Base-by-base conservation (phyloP, 2,113 vertebrate genomes). In the Merops nubicus region DNA sequence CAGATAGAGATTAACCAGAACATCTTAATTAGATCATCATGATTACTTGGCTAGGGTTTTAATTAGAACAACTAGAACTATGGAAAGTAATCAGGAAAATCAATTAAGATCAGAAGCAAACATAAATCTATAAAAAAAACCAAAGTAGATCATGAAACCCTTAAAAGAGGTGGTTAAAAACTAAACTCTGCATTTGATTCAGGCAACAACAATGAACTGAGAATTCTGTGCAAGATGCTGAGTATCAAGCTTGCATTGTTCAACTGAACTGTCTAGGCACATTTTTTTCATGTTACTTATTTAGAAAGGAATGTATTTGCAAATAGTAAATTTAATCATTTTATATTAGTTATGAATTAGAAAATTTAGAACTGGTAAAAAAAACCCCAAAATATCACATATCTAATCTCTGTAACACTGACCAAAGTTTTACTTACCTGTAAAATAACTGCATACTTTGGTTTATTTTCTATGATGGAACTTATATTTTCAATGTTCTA, bases 31-130 rank as follows among this genome's bases (percentile, higher is more conserved):
- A 93, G 63, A 81, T 93, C 43, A 81, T 91, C 38, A 31, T 70
- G 76, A 89, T 95, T 95, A 84, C 51, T 81, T 92, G 74, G 34
- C 25, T 84, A 86, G 48, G 19, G 18, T 88, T 93, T 95, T 96
- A 94, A 89, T 96, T 94, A 83, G 54, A 96, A 91, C 17, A 87
- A 80, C 40, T 72, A 85, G 13, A 78, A 10, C 26, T 75, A 88
- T 28, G 22, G 63, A 85, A 91, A 97, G 3, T 31, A 96, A 89
- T 63, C 68, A 69, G 22, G 15, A 75, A 94, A 97, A 96, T 94
- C 72, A 96, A 77, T 96, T 94, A 91, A 77, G 43, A 57, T 68
- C 89, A 88, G 23, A 70, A 89, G 9, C 5, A 93, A 92, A 93
- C 15, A 43, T 12, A 88, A 92, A 57, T 11, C 12, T 48, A 68